A percentile compares a stretch with the other conserved stretches of the same genome.
Conservation (phyloP, 2,888 invertebrate genomes). For the Venusia cambrica region DNA sequence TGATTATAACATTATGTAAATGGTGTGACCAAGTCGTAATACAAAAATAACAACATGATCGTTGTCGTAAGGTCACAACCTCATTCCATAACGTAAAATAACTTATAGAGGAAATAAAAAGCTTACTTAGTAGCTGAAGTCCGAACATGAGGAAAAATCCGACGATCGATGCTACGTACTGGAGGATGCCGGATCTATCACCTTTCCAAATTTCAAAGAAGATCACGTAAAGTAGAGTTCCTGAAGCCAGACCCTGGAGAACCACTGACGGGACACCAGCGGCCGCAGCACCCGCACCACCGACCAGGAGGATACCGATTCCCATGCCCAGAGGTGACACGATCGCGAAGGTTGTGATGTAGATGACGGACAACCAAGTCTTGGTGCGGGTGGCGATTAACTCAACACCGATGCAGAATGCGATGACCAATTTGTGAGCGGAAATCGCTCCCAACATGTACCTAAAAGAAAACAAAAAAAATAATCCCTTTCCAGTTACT, state of each 20-base stretch:
- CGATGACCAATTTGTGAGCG: slow-evolving; percentile 92
- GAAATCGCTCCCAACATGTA: slow-evolving; percentile 92
- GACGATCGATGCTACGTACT: slow-evolving; percentile 83
- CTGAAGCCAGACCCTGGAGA: slow-evolving; percentile 92
- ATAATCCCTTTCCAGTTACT: too few relatives aligned
- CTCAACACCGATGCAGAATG: slow-evolving; percentile 93
- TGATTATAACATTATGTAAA: too few relatives aligned
- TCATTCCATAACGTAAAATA: too few relatives aligned
- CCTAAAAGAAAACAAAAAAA: slow-evolving; percentile 53
- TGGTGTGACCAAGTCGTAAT: too few relatives aligned
- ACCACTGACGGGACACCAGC: slow-evolving; percentile 84
- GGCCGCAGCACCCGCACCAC: slow-evolving; percentile 78
- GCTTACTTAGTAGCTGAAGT: slow-evolving; percentile 82
- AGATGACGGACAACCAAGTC: slow-evolving; percentile 81
- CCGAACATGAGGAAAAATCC: slow-evolving; percentile 89
- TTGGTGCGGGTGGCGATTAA: slow-evolving; percentile 86
- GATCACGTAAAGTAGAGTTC: slow-evolving; percentile 96
- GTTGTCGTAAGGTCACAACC: too few relatives aligned
- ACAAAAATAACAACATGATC: neutral
- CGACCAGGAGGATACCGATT: slow-evolving; percentile 85
- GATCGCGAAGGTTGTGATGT: slow-evolving; percentile 88
- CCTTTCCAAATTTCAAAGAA: slow-evolving; percentile 94
- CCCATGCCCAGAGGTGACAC: slow-evolving; percentile 91
- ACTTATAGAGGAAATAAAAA: slow-evolving; percentile 29
- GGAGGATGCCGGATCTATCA: slow-evolving; percentile 81